Percentiles rank a stretch among this genome's conserved stretches.
phyloP scores from a whole-genome alignment of 1,140 invertebrate species.

The Neodiprion virginianus region DNA sequence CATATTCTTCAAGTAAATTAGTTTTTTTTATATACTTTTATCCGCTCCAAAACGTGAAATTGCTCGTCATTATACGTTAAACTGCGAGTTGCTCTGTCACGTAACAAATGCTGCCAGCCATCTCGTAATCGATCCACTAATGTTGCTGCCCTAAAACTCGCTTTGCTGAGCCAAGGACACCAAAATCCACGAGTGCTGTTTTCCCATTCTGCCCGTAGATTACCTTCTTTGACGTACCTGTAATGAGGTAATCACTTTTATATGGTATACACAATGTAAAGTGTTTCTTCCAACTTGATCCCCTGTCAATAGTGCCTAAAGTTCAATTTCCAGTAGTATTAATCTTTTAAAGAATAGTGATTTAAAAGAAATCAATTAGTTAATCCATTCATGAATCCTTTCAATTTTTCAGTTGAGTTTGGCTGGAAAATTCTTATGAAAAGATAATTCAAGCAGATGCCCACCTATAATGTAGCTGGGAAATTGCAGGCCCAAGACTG shows the following conservation, averaged over 20 bases:
- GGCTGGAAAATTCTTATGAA: not conserved
- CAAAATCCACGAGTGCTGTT: conserved; percentile 70
- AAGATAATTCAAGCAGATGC: conserved; percentile 31
- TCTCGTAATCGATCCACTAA: conserved; percentile 82
- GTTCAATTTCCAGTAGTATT: no score
- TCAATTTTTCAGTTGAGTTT: not conserved
- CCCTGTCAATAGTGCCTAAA: no score
- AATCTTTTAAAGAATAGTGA: no score
- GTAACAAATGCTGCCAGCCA: conserved; percentile 89
- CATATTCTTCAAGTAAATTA: conserved; percentile 18
- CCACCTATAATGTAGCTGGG: conserved; percentile 67
- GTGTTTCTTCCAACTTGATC: no score
- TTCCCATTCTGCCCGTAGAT: conserved; percentile 75
- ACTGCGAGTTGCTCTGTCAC: conserved; percentile 83
- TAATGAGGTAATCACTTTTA: conserved; percentile 6
- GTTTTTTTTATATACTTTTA: conserved; percentile 59
- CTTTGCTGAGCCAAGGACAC: conserved; percentile 71
- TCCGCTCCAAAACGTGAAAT: conserved; percentile 89
- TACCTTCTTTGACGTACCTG: conserved; percentile 62
- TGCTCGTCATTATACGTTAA: conserved; percentile 93
- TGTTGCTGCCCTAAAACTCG: conserved; percentile 75
- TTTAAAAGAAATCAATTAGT: conserved; percentile 23
- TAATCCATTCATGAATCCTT: not conserved
- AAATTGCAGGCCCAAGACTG: conserved; percentile 61
- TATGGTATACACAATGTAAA: no score